These are phyloP conservation scores for Odocoileus virginianus DNA, from an alignment of 2,113 vertebrate species.

Conservation along the genomic window DNA sequence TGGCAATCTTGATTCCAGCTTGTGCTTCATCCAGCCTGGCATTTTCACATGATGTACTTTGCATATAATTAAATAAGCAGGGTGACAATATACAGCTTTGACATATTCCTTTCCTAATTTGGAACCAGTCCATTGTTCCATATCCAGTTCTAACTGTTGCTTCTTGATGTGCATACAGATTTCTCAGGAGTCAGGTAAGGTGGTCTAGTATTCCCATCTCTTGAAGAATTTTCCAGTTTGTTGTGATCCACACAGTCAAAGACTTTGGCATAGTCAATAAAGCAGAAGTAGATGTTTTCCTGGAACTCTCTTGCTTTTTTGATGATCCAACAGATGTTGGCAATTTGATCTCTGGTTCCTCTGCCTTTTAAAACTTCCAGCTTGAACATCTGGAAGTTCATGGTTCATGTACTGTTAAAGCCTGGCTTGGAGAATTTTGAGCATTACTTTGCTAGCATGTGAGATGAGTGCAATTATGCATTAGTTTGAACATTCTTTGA, in stretches of 20 bases:
- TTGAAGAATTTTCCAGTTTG: not conserved
- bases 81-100: not conserved
- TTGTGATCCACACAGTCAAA: not conserved
- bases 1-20: not conserved
- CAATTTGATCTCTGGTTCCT: not conserved
- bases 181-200: not conserved
- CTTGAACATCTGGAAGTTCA: not conserved
- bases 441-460: not conserved
- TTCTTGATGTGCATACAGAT: not conserved
- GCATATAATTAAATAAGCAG: not conserved
- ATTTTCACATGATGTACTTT: not conserved
- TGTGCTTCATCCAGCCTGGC: not conserved
- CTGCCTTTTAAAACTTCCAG: not conserved
- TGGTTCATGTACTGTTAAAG: not conserved
- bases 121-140: not conserved
- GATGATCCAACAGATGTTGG: not conserved
- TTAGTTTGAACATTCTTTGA: not conserved
- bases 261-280: not conserved
- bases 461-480: not conserved
- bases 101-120: not conserved
- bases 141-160: not conserved
- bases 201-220: not conserved
- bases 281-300: not conserved
- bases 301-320: not conserved
- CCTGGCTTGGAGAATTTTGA: not conserved